Conservation (phyloP, 2,797 vertebrate genomes). For the Darevskia nairensis region DNA sequence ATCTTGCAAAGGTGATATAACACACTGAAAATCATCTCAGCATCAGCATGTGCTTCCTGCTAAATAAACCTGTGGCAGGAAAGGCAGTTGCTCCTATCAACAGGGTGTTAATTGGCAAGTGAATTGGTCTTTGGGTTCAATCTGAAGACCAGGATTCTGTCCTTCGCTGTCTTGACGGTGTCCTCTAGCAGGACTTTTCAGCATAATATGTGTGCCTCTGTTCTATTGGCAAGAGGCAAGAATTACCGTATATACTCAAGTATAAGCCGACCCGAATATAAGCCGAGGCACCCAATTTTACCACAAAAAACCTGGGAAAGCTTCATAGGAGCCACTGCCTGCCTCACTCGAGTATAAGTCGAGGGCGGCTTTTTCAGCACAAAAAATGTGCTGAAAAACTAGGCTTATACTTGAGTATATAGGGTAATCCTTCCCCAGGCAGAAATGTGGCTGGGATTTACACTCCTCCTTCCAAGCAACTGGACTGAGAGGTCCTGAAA, state of each 20-base stretch:
- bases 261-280: no score
- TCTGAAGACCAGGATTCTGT: background rate
- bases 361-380: no score
- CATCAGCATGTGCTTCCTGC: background rate
- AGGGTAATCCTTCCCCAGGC: background rate
- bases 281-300: no score
- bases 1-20: slow-evolving; percentile 31
- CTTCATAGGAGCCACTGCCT: no score
- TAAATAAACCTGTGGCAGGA: slow-evolving; percentile 15
- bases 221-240: background rate
- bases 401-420: no score
- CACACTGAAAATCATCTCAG: slow-evolving; percentile 28
- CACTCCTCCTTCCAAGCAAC: rapidly evolving
- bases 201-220: background rate
- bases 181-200: background rate
- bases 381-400: no score
- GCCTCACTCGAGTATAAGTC: no score
- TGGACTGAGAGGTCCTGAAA: background rate
- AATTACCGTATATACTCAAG: no score
- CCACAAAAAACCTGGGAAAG: no score
- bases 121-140: background rate
- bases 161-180: background rate
- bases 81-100: slow-evolving; percentile 13
- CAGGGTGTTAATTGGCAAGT: background rate
- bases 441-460: background rate